Evolutionary conservation across 2,113 vertebrate genomes (phyloP).

Genomic region (Cyprinus carpio): DNA sequence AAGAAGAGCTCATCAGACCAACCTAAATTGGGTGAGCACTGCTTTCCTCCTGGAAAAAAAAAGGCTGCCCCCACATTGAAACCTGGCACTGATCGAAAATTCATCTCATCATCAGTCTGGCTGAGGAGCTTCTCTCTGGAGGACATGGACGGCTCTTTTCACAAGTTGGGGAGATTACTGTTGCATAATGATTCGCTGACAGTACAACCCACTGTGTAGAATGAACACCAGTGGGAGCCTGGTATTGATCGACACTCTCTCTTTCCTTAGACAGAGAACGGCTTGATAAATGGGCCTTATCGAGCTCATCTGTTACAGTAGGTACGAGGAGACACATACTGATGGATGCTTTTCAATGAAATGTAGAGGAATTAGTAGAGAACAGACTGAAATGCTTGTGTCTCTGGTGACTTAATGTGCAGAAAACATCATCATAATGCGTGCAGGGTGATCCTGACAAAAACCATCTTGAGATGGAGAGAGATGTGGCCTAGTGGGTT

Average conservation of each 20-base stretch:
- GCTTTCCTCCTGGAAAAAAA: constrained; percentile 14
- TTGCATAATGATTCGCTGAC: constrained; percentile 38
- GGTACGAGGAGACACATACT: neutral
- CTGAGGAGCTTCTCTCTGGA: constrained; percentile 20
- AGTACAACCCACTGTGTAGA: constrained; percentile 34
- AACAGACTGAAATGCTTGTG: neutral
- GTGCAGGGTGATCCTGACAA: neutral
- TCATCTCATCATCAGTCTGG: constrained; percentile 35
- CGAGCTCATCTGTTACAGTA: constrained; percentile 35
- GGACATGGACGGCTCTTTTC: constrained; percentile 19
- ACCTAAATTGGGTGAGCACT: constrained; percentile 41
- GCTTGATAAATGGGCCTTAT: constrained; percentile 41
- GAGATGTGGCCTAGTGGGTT: neutral
- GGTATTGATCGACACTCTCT: constrained; percentile 34
- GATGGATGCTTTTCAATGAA: constrained; percentile 35
- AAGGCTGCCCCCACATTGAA: neutral
- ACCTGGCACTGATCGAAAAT: constrained; percentile 34
- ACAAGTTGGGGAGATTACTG: constrained; percentile 7
- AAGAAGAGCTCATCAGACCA: constrained; percentile 38
- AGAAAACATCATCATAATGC: neutral
- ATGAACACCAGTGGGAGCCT: constrained; percentile 27
- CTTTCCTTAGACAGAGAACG: constrained; percentile 35
- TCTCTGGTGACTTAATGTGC: constrained; percentile 1
- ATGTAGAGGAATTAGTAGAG: constrained; percentile 29
- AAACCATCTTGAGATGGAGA: neutral